These are phyloP conservation scores for Lysandra bellargus DNA, from an alignment of 2,888 invertebrate genomes.

Conservation along the genomic window DNA sequence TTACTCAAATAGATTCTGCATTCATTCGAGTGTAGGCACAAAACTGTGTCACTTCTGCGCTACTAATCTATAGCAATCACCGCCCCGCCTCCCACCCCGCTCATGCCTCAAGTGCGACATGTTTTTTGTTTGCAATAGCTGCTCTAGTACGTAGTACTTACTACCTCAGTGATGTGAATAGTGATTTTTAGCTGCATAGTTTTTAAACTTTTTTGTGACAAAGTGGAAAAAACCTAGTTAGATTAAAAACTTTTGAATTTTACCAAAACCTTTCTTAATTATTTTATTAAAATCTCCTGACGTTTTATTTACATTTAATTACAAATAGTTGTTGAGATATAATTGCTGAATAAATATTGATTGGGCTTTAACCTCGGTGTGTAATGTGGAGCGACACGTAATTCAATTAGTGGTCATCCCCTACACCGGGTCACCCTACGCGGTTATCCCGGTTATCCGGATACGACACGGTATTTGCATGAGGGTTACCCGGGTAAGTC, in stretches of 20 bases:
- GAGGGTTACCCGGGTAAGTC: background rate
- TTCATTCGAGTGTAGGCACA: too few relatives aligned
- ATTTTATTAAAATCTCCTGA: background rate
- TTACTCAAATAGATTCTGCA: too few relatives aligned
- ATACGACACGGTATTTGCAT: conserved; percentile 61
- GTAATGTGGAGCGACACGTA: conserved; percentile 53
- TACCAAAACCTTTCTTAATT: background rate
- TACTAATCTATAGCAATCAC: too few relatives aligned
- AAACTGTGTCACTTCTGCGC: too few relatives aligned
- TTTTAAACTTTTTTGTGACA: too few relatives aligned
- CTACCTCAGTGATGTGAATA: too few relatives aligned
- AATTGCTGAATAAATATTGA: conserved; percentile 27
- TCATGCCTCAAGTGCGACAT: too few relatives aligned
- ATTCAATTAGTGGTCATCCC: conserved; percentile 64
- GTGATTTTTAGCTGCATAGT: too few relatives aligned
- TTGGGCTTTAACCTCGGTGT: conserved; percentile 9
- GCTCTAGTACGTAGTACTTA: too few relatives aligned
- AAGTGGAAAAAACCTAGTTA: too few relatives aligned
- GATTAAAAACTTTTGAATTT: background rate
- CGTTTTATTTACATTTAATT: conserved; percentile 3
- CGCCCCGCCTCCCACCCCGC: too few relatives aligned
- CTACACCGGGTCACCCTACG: background rate
- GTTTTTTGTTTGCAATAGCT: too few relatives aligned
- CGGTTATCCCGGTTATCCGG: conserved; percentile 50
- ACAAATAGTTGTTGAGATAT: background rate